Evolutionary conservation across 2,888 invertebrate species (phyloP).

Genomic region (Elmis aenea): DNA sequence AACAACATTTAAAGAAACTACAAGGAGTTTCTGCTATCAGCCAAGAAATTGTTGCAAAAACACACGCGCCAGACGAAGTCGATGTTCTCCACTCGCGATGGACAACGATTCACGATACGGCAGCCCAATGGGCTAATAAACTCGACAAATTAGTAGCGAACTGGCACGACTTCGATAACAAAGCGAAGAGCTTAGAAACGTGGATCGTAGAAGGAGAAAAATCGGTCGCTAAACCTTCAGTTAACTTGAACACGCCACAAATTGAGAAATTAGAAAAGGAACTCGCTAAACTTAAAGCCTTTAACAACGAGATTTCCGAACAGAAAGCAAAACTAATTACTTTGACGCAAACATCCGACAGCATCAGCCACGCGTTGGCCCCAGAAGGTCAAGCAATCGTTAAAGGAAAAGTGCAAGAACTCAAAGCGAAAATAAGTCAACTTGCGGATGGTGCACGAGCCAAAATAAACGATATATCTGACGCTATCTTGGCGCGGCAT

Average conservation of each 20-base stretch:
- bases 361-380: slow-evolving; percentile 69
- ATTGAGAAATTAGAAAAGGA: slow-evolving; percentile 72
- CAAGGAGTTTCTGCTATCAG: slow-evolving; percentile 69
- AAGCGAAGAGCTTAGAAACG: slow-evolving; percentile 68
- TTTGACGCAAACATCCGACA: slow-evolving; percentile 74
- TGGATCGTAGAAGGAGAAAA: slow-evolving; percentile 72
- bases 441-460: slow-evolving; percentile 71
- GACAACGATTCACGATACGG: slow-evolving; percentile 77
- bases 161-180: slow-evolving; percentile 78
- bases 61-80: slow-evolving; percentile 76
- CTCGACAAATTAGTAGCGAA: slow-evolving; percentile 71
- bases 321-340: slow-evolving; percentile 79
- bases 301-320: slow-evolving; percentile 79
- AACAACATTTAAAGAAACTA: slow-evolving; percentile 68
- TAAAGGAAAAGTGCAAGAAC: slow-evolving; percentile 66
- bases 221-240: slow-evolving; percentile 53
- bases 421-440: slow-evolving; percentile 68
- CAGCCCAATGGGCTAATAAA: slow-evolving; percentile 72
- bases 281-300: slow-evolving; percentile 69
- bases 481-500: slow-evolving; percentile 74
- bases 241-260: slow-evolving; percentile 64
- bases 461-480: slow-evolving; percentile 75
- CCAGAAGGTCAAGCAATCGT: slow-evolving; percentile 70
- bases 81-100: slow-evolving; percentile 79
- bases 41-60: slow-evolving; percentile 69